These are phyloP conservation scores for Callipepla squamata DNA, from an alignment of 2,113 vertebrate species.

Conservation along the genomic window DNA sequence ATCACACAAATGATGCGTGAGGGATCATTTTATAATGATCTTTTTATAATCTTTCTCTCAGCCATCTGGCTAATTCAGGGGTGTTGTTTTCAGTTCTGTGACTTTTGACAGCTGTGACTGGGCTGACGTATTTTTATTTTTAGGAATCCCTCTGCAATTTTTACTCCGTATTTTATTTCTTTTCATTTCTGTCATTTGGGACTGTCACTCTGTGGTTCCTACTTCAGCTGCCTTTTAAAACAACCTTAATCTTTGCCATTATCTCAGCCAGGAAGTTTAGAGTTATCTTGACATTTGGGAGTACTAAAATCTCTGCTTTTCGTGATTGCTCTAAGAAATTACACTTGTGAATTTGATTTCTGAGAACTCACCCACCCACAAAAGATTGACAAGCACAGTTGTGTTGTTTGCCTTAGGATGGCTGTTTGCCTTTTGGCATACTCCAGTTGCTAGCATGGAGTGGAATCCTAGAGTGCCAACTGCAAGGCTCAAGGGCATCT, in stretches of 20 bases:
- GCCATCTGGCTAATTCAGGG: background rate
- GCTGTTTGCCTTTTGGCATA: background rate
- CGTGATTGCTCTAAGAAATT: background rate
- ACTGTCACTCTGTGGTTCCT: background rate
- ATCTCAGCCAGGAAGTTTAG: background rate
- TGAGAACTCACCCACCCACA: background rate
- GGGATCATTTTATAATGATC: background rate
- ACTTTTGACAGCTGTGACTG: background rate
- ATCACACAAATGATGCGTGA: rapidly evolving
- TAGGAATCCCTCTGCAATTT: background rate
- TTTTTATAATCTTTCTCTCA: background rate
- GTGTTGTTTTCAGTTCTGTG: background rate
- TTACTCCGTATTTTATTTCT: background rate
- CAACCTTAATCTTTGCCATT: background rate
- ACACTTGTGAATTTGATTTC: background rate
- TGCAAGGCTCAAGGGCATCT: background rate
- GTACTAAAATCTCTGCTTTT: background rate
- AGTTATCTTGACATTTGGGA: background rate
- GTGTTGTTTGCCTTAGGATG: background rate
- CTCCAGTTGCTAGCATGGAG: background rate
- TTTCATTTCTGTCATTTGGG: background rate
- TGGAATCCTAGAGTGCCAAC: background rate
- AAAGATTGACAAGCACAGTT: background rate
- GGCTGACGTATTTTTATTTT: background rate
- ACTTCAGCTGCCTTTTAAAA: background rate